Evolutionary conservation across 2,113 vertebrate genomes (phyloP).

Genomic region (Lophochroa leadbeateri): DNA sequence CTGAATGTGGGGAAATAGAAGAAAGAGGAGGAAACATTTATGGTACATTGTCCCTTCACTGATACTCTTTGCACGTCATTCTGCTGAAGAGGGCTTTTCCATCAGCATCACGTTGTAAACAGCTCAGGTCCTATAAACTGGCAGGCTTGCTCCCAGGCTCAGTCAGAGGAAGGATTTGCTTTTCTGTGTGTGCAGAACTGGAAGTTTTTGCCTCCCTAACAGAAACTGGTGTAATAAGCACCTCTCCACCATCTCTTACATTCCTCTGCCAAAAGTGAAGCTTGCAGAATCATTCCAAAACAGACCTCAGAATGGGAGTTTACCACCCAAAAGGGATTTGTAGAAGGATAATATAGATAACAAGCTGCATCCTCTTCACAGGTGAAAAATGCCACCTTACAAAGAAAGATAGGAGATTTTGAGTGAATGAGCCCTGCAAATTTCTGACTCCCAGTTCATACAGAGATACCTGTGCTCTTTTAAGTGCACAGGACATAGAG

Average conservation of each 20-base stretch:
- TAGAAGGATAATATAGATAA: neutral
- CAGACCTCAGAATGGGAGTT: neutral
- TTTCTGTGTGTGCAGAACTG: neutral
- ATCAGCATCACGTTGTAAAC: neutral
- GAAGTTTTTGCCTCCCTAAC: neutral
- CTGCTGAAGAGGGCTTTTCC: neutral
- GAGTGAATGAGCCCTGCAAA: neutral
- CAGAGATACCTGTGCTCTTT: neutral
- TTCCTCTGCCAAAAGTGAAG: neutral
- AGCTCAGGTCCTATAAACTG: neutral
- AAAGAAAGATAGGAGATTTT: neutral
- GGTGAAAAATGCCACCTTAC: neutral
- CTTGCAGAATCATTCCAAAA: neutral
- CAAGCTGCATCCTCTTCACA: neutral
- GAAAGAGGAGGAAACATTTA: neutral
- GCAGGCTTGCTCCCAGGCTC: neutral
- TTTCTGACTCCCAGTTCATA: neutral
- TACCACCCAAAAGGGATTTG: neutral
- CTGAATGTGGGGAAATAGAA: neutral
- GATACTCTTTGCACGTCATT: neutral
- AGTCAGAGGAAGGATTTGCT: neutral
- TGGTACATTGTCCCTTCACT: neutral
- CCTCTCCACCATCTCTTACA: neutral
- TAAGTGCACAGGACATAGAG: neutral
- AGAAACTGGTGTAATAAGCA: accelerated